Conservation (phyloP, 37 sponge, comb jelly and placozoan genomes). For the Aplysina aerophoba region DNA sequence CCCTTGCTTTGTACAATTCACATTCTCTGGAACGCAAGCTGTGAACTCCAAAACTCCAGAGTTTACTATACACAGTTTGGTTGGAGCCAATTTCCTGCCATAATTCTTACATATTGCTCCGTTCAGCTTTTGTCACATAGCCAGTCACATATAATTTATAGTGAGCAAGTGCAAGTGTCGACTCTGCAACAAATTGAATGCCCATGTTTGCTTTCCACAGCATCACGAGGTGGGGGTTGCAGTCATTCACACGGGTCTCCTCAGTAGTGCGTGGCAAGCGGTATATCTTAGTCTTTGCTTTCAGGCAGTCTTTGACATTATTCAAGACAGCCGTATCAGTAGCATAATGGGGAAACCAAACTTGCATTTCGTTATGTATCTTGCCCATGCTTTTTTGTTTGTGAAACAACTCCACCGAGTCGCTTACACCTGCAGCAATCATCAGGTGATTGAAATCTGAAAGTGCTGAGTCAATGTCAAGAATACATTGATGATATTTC, state of each 20-base stretch:
- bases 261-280: neutral
- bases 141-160: slow-evolving; percentile 50
- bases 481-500: neutral
- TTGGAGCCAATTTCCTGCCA: slow-evolving; percentile 24
- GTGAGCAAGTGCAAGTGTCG: slow-evolving; percentile 26
- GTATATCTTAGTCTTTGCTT: slow-evolving; percentile 24
- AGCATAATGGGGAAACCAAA: slow-evolving; percentile 40
- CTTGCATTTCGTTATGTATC: slow-evolving; percentile 19
- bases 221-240: slow-evolving; percentile 42
- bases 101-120: slow-evolving; percentile 33
- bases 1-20: neutral
- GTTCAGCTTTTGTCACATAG: slow-evolving; percentile 53
- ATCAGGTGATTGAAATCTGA: neutral
- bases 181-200: slow-evolving; percentile 51
- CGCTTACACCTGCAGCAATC: slow-evolving; percentile 46
- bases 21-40: neutral
- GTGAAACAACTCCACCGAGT: too few species aligned
- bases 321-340: neutral
- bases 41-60: slow-evolving; percentile 18
- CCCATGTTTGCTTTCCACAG: slow-evolving; percentile 55
- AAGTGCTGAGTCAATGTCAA: neutral
- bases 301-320: slow-evolving; percentile 21
- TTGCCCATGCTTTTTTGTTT: neutral
- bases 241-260: slow-evolving; percentile 48
- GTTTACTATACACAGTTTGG: neutral